Percentiles rank a stretch among this genome's conserved stretches.
phyloP scores from a whole-genome alignment of 1,140 invertebrate species.

The Mycetomoellerius zeteki region DNA sequence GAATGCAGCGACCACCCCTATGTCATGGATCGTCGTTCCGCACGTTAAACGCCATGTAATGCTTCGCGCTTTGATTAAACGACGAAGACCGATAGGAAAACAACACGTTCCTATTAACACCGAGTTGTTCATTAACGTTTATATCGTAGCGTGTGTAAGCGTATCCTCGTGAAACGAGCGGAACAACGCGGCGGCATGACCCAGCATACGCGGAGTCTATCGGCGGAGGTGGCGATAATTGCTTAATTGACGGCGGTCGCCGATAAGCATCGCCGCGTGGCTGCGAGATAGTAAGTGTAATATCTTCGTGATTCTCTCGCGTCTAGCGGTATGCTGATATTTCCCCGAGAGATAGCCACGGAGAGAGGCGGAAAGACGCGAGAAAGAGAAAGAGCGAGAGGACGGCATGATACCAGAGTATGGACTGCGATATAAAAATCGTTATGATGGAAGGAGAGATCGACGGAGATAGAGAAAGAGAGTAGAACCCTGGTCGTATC shows the following conservation, averaged over 20 bases:
- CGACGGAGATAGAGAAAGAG: constrained; percentile 39
- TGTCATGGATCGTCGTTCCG: neutral
- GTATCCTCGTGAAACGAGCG: constrained; percentile 45
- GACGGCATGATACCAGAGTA: neutral
- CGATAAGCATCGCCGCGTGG: constrained; percentile 78
- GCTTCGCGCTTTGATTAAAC: constrained; percentile 60
- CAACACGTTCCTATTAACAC: constrained; percentile 57
- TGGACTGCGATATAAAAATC: constrained; percentile 33
- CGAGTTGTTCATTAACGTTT: constrained; percentile 50
- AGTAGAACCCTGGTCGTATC: constrained; percentile 67
- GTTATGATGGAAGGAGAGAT: neutral
- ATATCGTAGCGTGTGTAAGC: constrained; percentile 31
- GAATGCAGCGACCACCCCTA: constrained; percentile 52
- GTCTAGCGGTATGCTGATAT: constrained; percentile 44
- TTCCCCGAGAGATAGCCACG: neutral
- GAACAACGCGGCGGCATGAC: constrained; percentile 58
- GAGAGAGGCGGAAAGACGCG: neutral
- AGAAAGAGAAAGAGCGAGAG: neutral
- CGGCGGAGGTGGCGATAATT: constrained; percentile 76
- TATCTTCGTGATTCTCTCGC: constrained; percentile 41
- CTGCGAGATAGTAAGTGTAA: constrained; percentile 67
- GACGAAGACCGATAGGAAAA: constrained; percentile 32
- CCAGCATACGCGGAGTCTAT: constrained; percentile 56
- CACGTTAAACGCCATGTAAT: constrained; percentile 66
- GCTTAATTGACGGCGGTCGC: constrained; percentile 81